These are phyloP conservation scores for Encarsia formosa DNA, from an alignment of 2,888 invertebrate genomes.

Conservation along the genomic window DNA sequence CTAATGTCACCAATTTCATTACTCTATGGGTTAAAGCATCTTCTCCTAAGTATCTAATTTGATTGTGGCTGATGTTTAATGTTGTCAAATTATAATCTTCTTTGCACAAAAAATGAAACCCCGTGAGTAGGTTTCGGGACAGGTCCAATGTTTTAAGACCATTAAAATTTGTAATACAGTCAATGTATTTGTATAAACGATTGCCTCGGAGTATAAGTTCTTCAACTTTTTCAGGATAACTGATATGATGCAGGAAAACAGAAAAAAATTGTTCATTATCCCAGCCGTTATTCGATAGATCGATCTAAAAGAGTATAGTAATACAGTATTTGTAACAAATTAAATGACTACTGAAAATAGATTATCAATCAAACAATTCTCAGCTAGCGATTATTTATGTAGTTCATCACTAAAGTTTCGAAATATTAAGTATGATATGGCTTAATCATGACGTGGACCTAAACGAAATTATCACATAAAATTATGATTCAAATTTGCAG, in stretches of 20 bases:
- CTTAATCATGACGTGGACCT: too few relatives aligned
- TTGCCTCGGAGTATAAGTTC: slow-evolving; percentile 43
- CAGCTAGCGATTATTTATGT: too few relatives aligned
- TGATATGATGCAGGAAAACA: slow-evolving; percentile 34
- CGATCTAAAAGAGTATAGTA: slow-evolving; percentile 42
- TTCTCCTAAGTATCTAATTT: slow-evolving; percentile 69
- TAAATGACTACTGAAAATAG: too few relatives aligned
- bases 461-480: too few relatives aligned
- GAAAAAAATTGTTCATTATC: too few relatives aligned
- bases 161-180: slow-evolving; percentile 64
- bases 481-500: too few relatives aligned
- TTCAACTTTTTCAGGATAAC: too few relatives aligned
- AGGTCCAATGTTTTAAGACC: slow-evolving; percentile 78
- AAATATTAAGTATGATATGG: too few relatives aligned
- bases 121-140: slow-evolving; percentile 72
- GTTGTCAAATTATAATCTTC: slow-evolving; percentile 83
- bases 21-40: slow-evolving; percentile 43
- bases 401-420: too few relatives aligned
- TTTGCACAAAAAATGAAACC: slow-evolving; percentile 61
- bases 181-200: slow-evolving; percentile 46
- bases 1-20: slow-evolving; percentile 41
- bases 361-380: too few relatives aligned
- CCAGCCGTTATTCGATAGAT: slow-evolving; percentile 38
- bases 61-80: slow-evolving; percentile 80
- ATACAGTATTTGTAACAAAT: too few relatives aligned